A percentile compares a stretch with the other conserved stretches of the same genome.
phyloP scores from a whole-genome alignment of 2,888 invertebrate species.

The Acleris literana region DNA sequence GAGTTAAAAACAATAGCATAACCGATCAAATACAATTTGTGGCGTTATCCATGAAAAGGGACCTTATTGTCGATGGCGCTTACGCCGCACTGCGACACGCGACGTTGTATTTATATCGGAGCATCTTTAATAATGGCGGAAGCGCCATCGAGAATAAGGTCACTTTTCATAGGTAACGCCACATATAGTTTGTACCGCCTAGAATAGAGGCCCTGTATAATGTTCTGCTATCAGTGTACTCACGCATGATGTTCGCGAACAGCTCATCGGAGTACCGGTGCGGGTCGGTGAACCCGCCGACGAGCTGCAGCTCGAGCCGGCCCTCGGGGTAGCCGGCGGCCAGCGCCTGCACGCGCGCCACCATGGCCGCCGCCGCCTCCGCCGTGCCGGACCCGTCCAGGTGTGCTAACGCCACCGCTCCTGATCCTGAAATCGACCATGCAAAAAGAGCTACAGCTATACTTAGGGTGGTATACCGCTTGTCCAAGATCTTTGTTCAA shows the following conservation, averaged over 20 bases:
- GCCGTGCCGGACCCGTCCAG: conserved; percentile 93
- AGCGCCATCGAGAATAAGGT: too few relatives aligned
- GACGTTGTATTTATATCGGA: too few relatives aligned
- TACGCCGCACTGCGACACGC: too few relatives aligned
- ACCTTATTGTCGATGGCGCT: too few relatives aligned
- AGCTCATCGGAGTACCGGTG: conserved; percentile 94
- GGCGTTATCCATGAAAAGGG: too few relatives aligned
- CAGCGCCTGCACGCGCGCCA: conserved; percentile 93
- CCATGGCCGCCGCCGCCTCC: conserved; percentile 92
- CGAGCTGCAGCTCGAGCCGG: conserved; percentile 93
- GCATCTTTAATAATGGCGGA: too few relatives aligned
- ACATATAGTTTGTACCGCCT: background rate
- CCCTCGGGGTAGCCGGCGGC: conserved; percentile 94
- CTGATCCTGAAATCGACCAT: conserved; percentile 86
- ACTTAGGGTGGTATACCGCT: too few relatives aligned
- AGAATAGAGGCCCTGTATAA: background rate
- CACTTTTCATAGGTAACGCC: too few relatives aligned
- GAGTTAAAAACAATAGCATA: background rate
- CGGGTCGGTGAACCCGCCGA: conserved; percentile 95
- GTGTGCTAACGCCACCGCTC: conserved; percentile 93
- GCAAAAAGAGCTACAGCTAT: too few relatives aligned
- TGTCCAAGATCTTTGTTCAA: too few relatives aligned
- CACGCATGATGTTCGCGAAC: conserved; percentile 93
- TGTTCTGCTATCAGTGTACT: conserved; percentile 48
- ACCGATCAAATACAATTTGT: background rate